Percentiles rank a stretch among this genome's conserved stretches.
Evolutionary conservation across 1,140 invertebrate genomes (phyloP).

Genomic region (Philaenus spumarius): DNA sequence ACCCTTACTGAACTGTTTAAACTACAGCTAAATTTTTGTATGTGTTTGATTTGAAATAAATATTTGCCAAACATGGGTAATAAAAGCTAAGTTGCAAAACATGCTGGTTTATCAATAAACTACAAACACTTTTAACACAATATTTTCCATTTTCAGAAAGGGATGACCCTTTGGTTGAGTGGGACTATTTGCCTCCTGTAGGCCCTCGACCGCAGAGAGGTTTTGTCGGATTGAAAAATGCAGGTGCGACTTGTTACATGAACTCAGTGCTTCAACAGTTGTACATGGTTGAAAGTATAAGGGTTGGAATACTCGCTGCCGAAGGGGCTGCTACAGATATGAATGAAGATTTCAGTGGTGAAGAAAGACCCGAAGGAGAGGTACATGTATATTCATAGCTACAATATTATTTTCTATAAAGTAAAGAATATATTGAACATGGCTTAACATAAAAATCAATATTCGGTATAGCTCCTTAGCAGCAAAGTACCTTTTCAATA

Average conservation of each 20-base stretch:
- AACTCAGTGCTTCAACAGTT: slow-evolving; percentile 96
- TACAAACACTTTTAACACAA: no score
- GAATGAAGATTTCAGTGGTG: slow-evolving; percentile 85
- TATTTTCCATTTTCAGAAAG: slow-evolving; percentile 45
- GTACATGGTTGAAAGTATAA: slow-evolving; percentile 90
- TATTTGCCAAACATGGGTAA: no score
- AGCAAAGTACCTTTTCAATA: no score
- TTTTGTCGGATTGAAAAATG: slow-evolving; percentile 97
- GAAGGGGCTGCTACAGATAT: slow-evolving; percentile 83
- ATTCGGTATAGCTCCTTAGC: no score
- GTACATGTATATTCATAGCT: slow-evolving; percentile 34
- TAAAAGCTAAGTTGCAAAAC: no score
- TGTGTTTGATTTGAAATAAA: no score
- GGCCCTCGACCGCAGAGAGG: slow-evolving; percentile 81
- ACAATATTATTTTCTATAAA: no score
- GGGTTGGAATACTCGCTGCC: slow-evolving; percentile 66
- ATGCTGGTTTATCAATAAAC: no score
- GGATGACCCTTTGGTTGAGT: slow-evolving; percentile 79
- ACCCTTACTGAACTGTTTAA: no score
- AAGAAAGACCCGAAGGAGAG: slow-evolving; percentile 56
- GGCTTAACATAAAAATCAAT: no score
- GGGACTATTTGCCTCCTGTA: slow-evolving; percentile 96
- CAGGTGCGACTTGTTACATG: slow-evolving; percentile 99
- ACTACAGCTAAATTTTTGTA: no score
- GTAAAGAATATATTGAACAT: no score